Base-by-base conservation (phyloP, 2,797 vertebrate genomes). In the Melanotaenia maccullochi region DNA sequence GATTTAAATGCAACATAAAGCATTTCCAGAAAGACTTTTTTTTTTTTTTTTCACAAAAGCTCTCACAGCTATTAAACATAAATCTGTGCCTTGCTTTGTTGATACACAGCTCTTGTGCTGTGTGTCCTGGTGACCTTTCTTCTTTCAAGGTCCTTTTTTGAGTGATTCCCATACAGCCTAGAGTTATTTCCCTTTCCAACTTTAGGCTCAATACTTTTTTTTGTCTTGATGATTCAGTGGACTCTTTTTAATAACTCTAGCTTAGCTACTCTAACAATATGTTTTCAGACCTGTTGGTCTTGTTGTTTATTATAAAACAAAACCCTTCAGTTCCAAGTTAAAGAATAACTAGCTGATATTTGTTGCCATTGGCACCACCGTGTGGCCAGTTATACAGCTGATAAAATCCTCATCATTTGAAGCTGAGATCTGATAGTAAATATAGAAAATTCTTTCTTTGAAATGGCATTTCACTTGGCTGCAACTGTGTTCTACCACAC, bases 31-130 rank as follows among this genome's bases (percentile, higher is more conserved):
- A 5, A 57, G 14, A 33, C 51, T n/a, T 66, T 62, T 68, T 65
- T 40, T 14, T 70, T 74, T 44, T 1, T 14, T 44, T 44, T 44
- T 18, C 7, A 20, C 44, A 47, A 20, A 47, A 8, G 6, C 5
- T 44, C 16, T 76, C 55, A 62, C 12, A 49, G 32, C 60, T 44
- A 5, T 25, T 57, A 68, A 71, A 49, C 25, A 54, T 16, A 62
- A 22, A 62, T 55, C 49, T 61, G 78, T 85, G 79, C 79, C 75
- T 85, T 83, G 57, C 68, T 65, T 72, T 71, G 16, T 68, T 69
- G 20, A 49, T 57, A 47, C 68, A 35, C 65, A 22, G 32, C 38
- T 60, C 12, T n/a, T 54, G 59, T 74, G n/a, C n/a, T 30, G 30
- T 44, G 65, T 78, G 62, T 68, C 54, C 32, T 6, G 5, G 30